Evolutionary conservation across 2,113 vertebrate genomes (phyloP).

Genomic region (Hyperoodon ampullatus): DNA sequence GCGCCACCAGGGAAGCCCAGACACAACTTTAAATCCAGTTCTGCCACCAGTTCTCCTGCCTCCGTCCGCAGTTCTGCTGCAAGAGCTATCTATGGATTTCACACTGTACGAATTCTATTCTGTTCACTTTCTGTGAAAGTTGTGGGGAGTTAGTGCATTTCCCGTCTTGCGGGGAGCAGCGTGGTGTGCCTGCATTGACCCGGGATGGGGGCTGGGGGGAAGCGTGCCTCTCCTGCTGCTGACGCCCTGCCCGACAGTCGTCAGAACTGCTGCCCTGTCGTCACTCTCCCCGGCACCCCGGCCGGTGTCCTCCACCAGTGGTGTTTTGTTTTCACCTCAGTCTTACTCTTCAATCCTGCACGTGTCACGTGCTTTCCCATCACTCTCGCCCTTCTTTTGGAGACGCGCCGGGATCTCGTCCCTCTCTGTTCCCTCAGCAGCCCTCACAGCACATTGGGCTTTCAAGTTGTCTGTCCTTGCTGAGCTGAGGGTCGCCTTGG

Average conservation of each 20-base stretch:
- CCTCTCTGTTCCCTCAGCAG: background rate
- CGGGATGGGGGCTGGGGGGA: too few species aligned
- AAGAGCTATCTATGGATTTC: background rate
- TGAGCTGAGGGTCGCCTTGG: background rate
- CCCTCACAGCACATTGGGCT: too few species aligned
- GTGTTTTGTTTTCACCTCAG: too few species aligned
- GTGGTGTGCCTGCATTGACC: background rate
- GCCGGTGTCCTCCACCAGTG: background rate
- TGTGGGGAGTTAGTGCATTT: conserved; percentile 13
- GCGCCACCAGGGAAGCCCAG: background rate
- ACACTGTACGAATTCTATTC: background rate
- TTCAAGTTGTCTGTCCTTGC: background rate
- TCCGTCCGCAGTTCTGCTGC: conserved; percentile 6
- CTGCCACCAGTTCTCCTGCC: background rate
- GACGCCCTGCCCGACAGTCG: background rate
- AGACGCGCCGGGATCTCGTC: background rate
- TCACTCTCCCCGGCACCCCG: background rate
- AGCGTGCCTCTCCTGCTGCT: background rate
- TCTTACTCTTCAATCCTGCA: background rate
- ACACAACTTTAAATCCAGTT: background rate
- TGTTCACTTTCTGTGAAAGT: background rate
- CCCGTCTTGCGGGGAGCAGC: background rate
- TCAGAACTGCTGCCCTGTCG: background rate
- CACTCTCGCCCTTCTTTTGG: background rate
- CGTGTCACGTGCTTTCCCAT: background rate